Base-by-base conservation (phyloP, 2,888 invertebrate species). In the Rotaria magnacalcarata region DNA sequence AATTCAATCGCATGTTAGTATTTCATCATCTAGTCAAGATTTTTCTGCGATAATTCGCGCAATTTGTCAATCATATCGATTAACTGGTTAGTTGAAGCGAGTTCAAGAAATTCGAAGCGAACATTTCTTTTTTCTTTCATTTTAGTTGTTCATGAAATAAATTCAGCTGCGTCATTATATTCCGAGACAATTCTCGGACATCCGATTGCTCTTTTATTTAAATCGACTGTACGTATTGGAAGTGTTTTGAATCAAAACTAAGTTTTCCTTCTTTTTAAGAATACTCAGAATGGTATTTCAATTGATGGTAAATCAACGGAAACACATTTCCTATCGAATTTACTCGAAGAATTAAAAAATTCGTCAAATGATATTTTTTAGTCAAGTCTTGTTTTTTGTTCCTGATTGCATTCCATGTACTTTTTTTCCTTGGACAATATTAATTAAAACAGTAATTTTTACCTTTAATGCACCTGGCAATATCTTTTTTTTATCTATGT, bases 271-370 rank as follows among this genome's bases (percentile, higher is more conserved):
- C 2, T 11, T 41, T 41, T 67, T 2, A 24, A 67, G 67, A 67
- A 67, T 67, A 19, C 67, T 67, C 67, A 14, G 19, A 67, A 67
- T 34, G 67, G 34, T 34, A 67, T 67, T 67, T 34, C 34, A 14
- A 47, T 80, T n/a, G 47, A 80, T 80, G 80, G 80, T 14, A 80
- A 80, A 47, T 80, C 80, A n/a, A 80, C 24, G 11, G 80, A 80
- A 80, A 47, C 47, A 24, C 80, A 80, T 80, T 80, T 80, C 24
- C 11, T 80, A 47, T 80, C 80, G 2, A 80, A 43, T 80, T 24
- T 80, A 80, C 24, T 80, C 24, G 80, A 80, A 47, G 80, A 80
- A 80, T 47, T 80, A 24, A 80, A 80, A 47, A 43, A 47, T 21
- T 80, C 75, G 2, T 80, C 5, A 34, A 67, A 67, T 67, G 34